These are phyloP conservation scores for Tachina grossa DNA, from an alignment of 2,888 invertebrate species.

Conservation along the genomic window DNA sequence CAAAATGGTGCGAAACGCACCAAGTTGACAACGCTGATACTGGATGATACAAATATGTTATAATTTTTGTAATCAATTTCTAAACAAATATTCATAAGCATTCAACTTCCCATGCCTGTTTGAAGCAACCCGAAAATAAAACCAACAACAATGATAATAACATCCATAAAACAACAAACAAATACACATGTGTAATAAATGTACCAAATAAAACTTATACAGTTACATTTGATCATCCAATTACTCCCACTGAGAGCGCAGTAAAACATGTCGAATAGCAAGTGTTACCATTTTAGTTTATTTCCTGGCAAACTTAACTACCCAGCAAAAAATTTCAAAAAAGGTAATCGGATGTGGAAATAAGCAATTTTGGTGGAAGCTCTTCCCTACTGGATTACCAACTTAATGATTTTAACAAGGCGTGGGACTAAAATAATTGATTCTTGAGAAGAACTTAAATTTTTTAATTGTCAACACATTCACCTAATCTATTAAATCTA, in stretches of 20 bases:
- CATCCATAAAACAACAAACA: conserved; percentile 35
- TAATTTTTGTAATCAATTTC: not conserved
- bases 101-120: not conserved
- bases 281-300: not conserved
- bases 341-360: no score
- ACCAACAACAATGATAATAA: conserved; percentile 71
- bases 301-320: no score
- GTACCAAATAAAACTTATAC: conserved; percentile 34
- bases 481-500: no score
- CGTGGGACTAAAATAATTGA: no score
- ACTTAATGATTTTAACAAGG: no score
- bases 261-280: conserved; percentile 15
- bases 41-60: not conserved
- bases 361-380: no score
- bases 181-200: conserved; percentile 44
- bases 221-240: not conserved
- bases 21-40: no score
- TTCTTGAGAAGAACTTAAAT: no score
- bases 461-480: no score
- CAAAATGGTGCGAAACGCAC: no score
- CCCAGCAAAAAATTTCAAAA: no score
- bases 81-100: not conserved
- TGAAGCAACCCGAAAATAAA: not conserved
- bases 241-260: not conserved
- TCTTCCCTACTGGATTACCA: no score